Percentiles rank a stretch among this genome's conserved stretches.
These are phyloP conservation scores for Sebastes umbrosus DNA, from an alignment of 2,797 vertebrate species.

Conservation along the genomic window DNA sequence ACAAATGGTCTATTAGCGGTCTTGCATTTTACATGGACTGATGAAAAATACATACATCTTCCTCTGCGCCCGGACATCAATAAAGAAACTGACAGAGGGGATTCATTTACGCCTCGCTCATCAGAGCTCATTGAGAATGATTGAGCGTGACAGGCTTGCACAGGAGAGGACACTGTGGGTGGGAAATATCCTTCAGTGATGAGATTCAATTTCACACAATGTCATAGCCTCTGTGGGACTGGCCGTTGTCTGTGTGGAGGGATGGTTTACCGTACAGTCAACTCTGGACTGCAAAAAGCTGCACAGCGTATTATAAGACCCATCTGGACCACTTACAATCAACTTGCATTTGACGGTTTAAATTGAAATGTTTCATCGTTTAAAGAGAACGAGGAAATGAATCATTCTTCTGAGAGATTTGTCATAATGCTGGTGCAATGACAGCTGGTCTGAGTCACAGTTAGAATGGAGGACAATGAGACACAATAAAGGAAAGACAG, in stretches of 20 bases:
- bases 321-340: neutral
- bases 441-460: neutral
- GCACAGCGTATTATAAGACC: rapidly evolving
- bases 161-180: constrained; percentile 52
- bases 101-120: constrained; percentile 60
- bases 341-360: neutral
- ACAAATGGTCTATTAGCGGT: constrained; percentile 72
- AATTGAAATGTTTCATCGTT: neutral
- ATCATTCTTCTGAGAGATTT: neutral
- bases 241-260: neutral
- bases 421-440: neutral
- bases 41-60: constrained; percentile 77
- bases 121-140: constrained; percentile 72
- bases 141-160: constrained; percentile 65
- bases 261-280: neutral
- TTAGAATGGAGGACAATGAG: neutral
- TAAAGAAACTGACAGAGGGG: constrained; percentile 64
- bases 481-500: neutral
- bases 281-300: neutral
- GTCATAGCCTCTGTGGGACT: constrained; percentile 47
- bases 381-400: neutral
- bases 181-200: constrained; percentile 68
- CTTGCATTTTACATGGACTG: constrained; percentile 75
- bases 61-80: constrained; percentile 62
- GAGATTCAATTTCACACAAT: constrained; percentile 66